phyloP scores from a whole-genome alignment of 2,888 invertebrate genomes.

The Dryocosmus kuriphilus region DNA sequence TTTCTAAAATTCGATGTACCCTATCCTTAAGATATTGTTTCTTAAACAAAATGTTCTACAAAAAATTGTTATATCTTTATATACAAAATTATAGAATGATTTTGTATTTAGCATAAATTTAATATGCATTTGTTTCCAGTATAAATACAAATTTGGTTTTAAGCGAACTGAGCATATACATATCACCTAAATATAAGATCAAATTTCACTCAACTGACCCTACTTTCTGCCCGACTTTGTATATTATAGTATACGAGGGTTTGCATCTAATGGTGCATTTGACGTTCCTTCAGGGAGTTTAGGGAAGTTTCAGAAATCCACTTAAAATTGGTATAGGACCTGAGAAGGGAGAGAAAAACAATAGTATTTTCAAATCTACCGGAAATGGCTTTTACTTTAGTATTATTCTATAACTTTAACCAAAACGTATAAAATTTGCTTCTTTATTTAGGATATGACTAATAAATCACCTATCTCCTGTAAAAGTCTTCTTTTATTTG shows the following conservation, averaged over 20 bases:
- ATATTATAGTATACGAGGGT: not conserved
- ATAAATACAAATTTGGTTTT: not conserved
- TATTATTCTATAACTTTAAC: not conserved
- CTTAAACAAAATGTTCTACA: too few species aligned
- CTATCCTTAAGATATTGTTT: too few species aligned
- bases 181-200: not conserved
- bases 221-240: not conserved
- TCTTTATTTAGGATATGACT: not conserved
- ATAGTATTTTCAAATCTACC: not conserved
- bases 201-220: not conserved
- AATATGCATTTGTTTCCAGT: not conserved
- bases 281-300: not conserved
- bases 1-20: too few species aligned
- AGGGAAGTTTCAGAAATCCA: conserved; percentile 1
- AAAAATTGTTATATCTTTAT: too few species aligned
- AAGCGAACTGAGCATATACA: too few species aligned
- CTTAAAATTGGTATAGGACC: not conserved
- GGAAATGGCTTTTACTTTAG: not conserved
- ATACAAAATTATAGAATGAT: not conserved
- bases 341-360: not conserved
- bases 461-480: not conserved
- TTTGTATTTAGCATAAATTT: not conserved
- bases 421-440: not conserved
- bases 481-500: not conserved
- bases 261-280: not conserved